These are phyloP conservation scores for Enteromius treurensis DNA, from an alignment of 2,797 vertebrate genomes.

Conservation along the genomic window DNA sequence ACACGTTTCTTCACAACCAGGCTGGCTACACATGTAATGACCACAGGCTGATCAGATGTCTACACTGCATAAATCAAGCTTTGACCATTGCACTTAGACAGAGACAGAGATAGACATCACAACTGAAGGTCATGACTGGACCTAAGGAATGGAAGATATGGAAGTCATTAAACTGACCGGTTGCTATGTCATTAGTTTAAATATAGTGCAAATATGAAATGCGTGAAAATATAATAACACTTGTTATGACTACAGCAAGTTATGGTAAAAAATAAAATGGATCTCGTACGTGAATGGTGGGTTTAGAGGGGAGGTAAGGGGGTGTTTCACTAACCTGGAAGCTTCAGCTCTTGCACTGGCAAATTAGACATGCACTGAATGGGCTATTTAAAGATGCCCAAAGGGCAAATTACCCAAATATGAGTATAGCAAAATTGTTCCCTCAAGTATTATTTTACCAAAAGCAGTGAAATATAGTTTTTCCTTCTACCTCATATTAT, in stretches of 20 bases:
- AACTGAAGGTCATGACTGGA: slow-evolving; percentile 5
- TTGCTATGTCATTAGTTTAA: slow-evolving; percentile 4
- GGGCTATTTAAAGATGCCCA: not conserved
- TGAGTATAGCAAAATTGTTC: too few species aligned
- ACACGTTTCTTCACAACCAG: slow-evolving; percentile 19
- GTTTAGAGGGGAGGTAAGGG: slow-evolving; percentile 13
- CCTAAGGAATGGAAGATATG: not conserved
- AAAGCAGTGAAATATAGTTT: too few species aligned
- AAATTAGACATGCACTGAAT: not conserved
- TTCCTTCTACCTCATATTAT: too few species aligned
- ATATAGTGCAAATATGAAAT: slow-evolving; percentile 26
- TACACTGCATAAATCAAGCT: not conserved
- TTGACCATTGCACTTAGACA: not conserved
- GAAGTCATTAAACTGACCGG: not conserved
- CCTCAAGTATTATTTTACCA: too few species aligned
- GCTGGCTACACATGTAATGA: not conserved
- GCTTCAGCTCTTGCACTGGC: not conserved
- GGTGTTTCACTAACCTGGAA: not conserved
- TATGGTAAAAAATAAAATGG: not conserved
- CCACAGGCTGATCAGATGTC: slow-evolving; percentile 19
- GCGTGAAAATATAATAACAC: not conserved
- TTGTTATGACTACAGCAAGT: not conserved
- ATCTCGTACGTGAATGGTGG: slow-evolving; percentile 9
- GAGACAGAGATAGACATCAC: not conserved
- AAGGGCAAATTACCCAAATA: not conserved